Evolutionary conservation across 2,113 vertebrate species (phyloP), one percentile per base, ranked within the genome.

Genomic region (Pantherophis guttatus): DNA sequence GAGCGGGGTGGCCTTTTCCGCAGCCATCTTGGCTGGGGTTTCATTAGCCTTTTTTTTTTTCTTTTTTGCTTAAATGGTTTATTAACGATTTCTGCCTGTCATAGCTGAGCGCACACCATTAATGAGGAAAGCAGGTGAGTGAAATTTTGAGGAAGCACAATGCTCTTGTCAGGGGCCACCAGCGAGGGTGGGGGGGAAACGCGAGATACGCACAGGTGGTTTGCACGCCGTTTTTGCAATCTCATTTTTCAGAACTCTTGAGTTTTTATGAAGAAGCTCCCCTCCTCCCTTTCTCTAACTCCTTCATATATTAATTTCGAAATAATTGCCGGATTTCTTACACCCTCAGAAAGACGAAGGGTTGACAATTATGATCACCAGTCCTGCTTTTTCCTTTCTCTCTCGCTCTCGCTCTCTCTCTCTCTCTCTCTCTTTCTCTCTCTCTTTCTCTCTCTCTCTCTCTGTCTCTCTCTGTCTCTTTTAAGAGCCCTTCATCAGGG

Each of bases 111-210:
- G 94, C 39, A 1, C 93, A 65, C 89, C 39, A 29, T 90, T 95
- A 92, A 91, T 93, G 93, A 86, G 94, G 96, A 86, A 94, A 85
- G 92, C 95, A 95, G 96, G 94, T 95, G 96, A 94, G 55, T 53
- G 93, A 89, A 94, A 52, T 95, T 94, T 93, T 95, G 93, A 2
- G 93, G 89, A 85, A 86, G 58, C 0, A 1, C 55, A 57, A n/a
- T 50, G 70, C 89, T 94, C 87, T 93, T 90, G 57, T 91, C 89
- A 90, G 87, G 70, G 85, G 94, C 87, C 12, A 52, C 48, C 62
- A 1, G 13, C 39, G 91, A 95, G 86, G 95, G 48, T 5, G 48
- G 5, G 48, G 6, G 48, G 48, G 48, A 94, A 96, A 92, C 1
- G 85, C 93, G 91, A 95, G 95, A 95, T 90, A 29, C 75, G 91